Percentiles rank a stretch among this genome's conserved stretches.
These are phyloP conservation scores for Axea sp. DNA, from an alignment of 2,888 invertebrate genomes.

Conservation along the genomic window DNA sequence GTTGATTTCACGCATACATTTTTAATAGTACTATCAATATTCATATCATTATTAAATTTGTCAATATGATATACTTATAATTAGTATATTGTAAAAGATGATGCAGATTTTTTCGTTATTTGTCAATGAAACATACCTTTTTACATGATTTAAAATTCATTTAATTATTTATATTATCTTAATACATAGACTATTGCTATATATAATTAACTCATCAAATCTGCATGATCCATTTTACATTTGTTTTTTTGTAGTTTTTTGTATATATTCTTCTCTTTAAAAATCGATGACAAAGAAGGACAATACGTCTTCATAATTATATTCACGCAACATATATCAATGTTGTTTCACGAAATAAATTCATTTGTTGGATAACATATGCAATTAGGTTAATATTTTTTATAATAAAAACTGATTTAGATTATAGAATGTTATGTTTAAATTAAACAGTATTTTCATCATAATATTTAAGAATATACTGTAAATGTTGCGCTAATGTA, in stretches of 20 bases:
- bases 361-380: no score
- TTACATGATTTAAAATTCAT: not conserved
- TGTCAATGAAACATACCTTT: not conserved
- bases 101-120: conserved; percentile 8
- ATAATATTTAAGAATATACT: no score
- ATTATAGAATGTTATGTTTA: no score
- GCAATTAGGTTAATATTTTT: no score
- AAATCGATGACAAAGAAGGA: no score
- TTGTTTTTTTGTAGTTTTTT: not conserved
- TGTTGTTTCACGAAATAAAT: no score
- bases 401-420: no score
- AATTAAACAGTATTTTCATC: no score
- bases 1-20: not conserved
- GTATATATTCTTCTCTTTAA: no score
- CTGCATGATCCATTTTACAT: conserved; percentile 3
- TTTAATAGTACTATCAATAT: conserved; percentile 17
- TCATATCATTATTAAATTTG: conserved; percentile 4
- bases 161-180: not conserved
- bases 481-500: no score
- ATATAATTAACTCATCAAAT: not conserved
- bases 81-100: not conserved
- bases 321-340: no score
- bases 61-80: conserved; percentile 10
- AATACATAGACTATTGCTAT: not conserved
- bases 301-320: no score